A percentile compares a stretch with the other conserved stretches of the same genome.
phyloP scores from a whole-genome alignment of 2,888 invertebrate species.

The Mactromeris polynyma region DNA sequence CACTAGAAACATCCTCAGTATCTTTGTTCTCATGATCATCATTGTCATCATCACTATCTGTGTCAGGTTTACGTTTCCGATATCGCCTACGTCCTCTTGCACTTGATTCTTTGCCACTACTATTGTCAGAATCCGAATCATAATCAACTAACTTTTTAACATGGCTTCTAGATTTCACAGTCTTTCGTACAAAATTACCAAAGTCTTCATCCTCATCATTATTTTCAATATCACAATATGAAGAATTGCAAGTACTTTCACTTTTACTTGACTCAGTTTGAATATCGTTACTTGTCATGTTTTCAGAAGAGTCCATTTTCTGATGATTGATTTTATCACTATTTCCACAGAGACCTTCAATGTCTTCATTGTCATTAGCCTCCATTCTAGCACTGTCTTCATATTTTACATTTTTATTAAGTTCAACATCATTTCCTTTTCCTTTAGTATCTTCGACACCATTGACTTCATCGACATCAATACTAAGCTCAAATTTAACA shows the following conservation, averaged over 20 bases:
- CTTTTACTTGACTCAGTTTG: constrained; percentile 9
- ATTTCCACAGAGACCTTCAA: background rate
- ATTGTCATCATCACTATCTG: constrained; percentile 31
- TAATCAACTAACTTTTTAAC: constrained; percentile 34
- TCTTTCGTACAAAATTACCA: constrained; percentile 40
- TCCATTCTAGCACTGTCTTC: constrained; percentile 37
- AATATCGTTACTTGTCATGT: constrained; percentile 16
- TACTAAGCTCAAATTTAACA: constrained; percentile 29
- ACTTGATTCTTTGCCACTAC: constrained; percentile 14
- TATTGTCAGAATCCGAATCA: constrained; percentile 29
- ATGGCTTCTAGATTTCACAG: constrained; percentile 27
- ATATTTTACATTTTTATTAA: constrained; percentile 1
- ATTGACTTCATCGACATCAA: constrained; percentile 47
- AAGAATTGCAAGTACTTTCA: background rate
- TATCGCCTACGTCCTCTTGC: constrained; percentile 39
- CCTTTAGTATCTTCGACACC: background rate
- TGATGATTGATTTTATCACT: constrained; percentile 21
- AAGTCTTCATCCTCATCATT: constrained; percentile 53
- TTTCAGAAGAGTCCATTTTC: constrained; percentile 26
- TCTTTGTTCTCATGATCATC: constrained; percentile 27
- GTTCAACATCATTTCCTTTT: background rate
- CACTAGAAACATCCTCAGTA: constrained; percentile 51
- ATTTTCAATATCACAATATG: constrained; percentile 4
- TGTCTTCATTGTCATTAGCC: constrained; percentile 16
- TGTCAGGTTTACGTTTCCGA: constrained; percentile 50